Evolutionary conservation across 2,888 invertebrate species (phyloP).

Genomic region (Hirtodrosophila histrioides): DNA sequence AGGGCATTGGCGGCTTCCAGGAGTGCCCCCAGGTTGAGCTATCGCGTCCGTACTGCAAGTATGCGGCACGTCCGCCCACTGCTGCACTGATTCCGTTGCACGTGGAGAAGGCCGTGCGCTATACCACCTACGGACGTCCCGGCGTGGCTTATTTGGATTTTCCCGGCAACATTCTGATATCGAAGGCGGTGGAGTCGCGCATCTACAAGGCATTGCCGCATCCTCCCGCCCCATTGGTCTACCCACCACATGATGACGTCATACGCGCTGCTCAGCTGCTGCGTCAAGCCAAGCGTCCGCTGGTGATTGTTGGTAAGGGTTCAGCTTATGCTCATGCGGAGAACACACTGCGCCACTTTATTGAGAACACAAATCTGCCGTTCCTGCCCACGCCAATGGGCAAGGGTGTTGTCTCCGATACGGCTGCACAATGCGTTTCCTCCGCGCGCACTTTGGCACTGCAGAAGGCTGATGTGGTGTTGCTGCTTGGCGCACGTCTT

Average conservation of each 20-base stretch:
- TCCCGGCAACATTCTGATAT: conserved; percentile 92
- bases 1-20: conserved; percentile 98
- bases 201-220: conserved; percentile 82
- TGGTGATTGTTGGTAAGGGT: conserved; percentile 96
- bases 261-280: conserved; percentile 89
- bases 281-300: conserved; percentile 90
- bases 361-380: conserved; percentile 90
- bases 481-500: conserved; percentile 94
- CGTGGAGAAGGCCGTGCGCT: conserved; percentile 95
- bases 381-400: conserved; percentile 98
- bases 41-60: conserved; percentile 95
- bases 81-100: conserved; percentile 93
- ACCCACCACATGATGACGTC: conserved; percentile 90
- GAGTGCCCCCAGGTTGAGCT: conserved; percentile 96
- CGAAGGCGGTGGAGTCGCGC: conserved; percentile 78
- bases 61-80: conserved; percentile 93
- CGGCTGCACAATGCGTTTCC: conserved; percentile 90
- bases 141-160: conserved; percentile 96
- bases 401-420: conserved; percentile 91
- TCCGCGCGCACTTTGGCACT: conserved; percentile 94
- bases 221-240: conserved; percentile 87
- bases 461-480: conserved; percentile 93
- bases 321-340: conserved; percentile 93
- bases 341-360: conserved; percentile 88
- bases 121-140: conserved; percentile 93